Evolutionary conservation across 2,797 vertebrate genomes (phyloP), one percentile per base, ranked within the genome.

Genomic region (Manis pentadactyla): DNA sequence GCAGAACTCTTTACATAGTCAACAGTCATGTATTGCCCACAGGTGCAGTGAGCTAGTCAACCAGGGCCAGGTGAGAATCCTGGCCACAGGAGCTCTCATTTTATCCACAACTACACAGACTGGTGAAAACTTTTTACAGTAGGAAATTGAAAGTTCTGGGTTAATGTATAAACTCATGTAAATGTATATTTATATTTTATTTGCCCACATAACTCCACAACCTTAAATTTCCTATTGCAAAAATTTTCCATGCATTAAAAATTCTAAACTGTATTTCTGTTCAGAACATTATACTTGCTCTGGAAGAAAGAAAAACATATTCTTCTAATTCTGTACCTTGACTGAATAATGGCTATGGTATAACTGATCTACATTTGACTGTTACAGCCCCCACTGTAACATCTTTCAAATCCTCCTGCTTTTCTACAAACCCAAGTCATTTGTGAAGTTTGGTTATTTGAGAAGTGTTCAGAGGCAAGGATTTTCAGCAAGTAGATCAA

Each of bases 381-480:
- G 59, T 29, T 39, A 37, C 14, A 79, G 4, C 8, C 27, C n/a
- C 51, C 7, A 51, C 15, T 51, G 5, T 53, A 42, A 66, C 83
- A 88, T 42, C 61, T 93, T 90, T 93, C 37, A 64, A 66, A 42
- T 75, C 29, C 39, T 75, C 75, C 57, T 94, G 81, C 21, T 82
- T 77, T 71, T 13, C 46, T 69, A 73, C 21, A 51, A 34, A 78
- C 29, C 82, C 75, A 19, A 81, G 71, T 90, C 63, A 49, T 91
- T 82, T 79, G n/a, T 95, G 57, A 75, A 73, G 37, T 64, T 68
- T 92, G 11, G 46, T 46, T 46, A 46, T 12, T 46, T 46, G 46
- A 46, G 74, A 53, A 51, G 74, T 73, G 29, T 82, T 94, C 63
- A 7, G 27, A 68, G 55, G 63, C 34, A 78, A 68, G 23, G 49